phyloP scores from a whole-genome alignment of 2,888 invertebrate species.

The Metacarcinus magister region DNA sequence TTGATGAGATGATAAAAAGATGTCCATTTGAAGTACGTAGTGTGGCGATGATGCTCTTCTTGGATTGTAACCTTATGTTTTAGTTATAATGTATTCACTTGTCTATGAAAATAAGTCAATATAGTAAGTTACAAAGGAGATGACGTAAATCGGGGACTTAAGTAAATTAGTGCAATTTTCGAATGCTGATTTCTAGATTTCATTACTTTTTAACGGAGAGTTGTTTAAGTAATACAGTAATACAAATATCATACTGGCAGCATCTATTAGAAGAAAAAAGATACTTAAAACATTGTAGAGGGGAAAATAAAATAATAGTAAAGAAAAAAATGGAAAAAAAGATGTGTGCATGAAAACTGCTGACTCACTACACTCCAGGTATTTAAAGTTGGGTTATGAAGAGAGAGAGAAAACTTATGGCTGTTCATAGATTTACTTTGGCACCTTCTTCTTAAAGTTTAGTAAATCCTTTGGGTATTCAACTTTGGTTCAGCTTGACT shows the following conservation, averaged over 20 bases:
- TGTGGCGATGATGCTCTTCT: not conserved
- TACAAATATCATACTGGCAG: not conserved
- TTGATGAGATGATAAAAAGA: not conserved
- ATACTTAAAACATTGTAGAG: not conserved
- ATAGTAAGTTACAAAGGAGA: not conserved
- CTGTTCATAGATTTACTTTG: not conserved
- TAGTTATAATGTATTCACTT: not conserved
- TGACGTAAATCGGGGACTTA: not conserved
- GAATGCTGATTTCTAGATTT: not conserved
- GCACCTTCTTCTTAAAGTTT: not conserved
- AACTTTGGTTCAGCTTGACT: not conserved
- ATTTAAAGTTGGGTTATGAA: not conserved
- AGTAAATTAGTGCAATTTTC: not conserved
- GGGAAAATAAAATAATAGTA: not conserved
- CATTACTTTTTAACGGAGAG: not conserved
- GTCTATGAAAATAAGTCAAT: not conserved
- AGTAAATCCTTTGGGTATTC: not conserved
- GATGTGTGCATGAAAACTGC: not conserved
- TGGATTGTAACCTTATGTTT: not conserved
- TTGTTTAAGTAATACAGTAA: not conserved
- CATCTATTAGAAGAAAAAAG: not conserved
- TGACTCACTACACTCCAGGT: not conserved
- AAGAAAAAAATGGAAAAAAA: not conserved
- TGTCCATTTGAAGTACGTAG: not conserved
- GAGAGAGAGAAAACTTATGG: not conserved